phyloP scores from a whole-genome alignment of 2,888 invertebrate species.

The Smittia sp. region DNA sequence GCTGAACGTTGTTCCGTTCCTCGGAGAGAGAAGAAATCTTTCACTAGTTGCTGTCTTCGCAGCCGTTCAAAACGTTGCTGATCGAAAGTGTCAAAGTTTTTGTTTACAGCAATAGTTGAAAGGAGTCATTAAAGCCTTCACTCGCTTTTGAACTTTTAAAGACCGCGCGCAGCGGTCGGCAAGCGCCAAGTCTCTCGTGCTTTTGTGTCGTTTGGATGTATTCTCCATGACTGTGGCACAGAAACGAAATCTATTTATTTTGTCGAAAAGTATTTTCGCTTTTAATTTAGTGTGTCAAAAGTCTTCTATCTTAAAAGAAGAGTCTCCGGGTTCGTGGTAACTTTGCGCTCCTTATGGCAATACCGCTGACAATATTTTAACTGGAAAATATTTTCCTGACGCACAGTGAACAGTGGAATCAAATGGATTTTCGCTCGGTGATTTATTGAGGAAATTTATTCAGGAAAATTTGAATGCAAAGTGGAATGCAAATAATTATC shows the following conservation, averaged over 20 bases:
- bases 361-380: neutral
- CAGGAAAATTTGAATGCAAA: neutral
- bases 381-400: too few species aligned
- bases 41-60: neutral
- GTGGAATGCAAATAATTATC: neutral
- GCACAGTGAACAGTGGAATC: neutral
- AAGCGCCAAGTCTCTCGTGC: neutral
- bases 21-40: neutral
- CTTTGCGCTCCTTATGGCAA: neutral
- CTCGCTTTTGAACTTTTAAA: neutral
- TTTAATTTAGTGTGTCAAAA: constrained; percentile 36
- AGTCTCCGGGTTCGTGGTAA: neutral
- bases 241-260: constrained; percentile 18
- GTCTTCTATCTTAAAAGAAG: constrained; percentile 26
- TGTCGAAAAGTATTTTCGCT: constrained; percentile 10
- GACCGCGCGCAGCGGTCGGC: neutral
- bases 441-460: neutral
- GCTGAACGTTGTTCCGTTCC: neutral
- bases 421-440: neutral
- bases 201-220: neutral
- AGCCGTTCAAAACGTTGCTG: too few species aligned
- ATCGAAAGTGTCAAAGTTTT: too few species aligned
- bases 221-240: constrained; percentile 22
- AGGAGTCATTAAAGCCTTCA: too few species aligned
- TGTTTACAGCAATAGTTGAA: too few species aligned